Evolutionary conservation across 1,140 invertebrate genomes (phyloP), one percentile per base, ranked within the genome.

Genomic region (Drosophila ogumai): DNA sequence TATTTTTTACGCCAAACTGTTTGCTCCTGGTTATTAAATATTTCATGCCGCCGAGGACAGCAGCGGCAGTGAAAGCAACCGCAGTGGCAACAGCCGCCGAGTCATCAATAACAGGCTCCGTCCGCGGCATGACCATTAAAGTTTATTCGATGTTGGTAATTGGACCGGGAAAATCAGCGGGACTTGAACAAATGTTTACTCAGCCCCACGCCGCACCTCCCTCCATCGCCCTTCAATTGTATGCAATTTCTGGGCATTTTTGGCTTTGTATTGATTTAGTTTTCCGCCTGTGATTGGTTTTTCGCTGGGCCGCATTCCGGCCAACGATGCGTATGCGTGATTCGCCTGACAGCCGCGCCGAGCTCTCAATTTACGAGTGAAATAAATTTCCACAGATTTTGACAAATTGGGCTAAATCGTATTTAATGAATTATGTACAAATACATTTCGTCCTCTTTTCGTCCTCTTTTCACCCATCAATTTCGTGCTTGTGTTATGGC

Each of bases 121-220:
- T 41, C 43, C 59, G 52, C 56, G 59, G 58, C 66, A 77, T 75
- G 80, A 66, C 67, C 78, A 86, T 86, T 86, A 85, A 82, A 76
- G 75, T 80, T 88, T 82, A 87, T 88, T 76, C 79, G 63, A 67
- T 75, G 74, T 68, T 82, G 80, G 72, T 74, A 86, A 86, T 86
- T 86, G 82, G 57, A 58, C 61, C 52, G 63, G 69, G 9, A 59
- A 75, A 58, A 22, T 67, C 61, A 40, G 49, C 44, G 31, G 64
- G 64, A 50, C 25, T 46, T 32, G 49, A 40, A 57, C 55, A 77
- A 77, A 57, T 77, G 64, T 77, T 77, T 77, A 25, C 67, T 36
- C 41, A 32, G 22, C 17, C 22, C 31, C 28, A 2, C 4, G 6
- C 7, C 4, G 9, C 19, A 7, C 3, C 5, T 6, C 13, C 3